phyloP scores from a whole-genome alignment of 1,140 invertebrate species.

The Sinonovacula constricta region DNA sequence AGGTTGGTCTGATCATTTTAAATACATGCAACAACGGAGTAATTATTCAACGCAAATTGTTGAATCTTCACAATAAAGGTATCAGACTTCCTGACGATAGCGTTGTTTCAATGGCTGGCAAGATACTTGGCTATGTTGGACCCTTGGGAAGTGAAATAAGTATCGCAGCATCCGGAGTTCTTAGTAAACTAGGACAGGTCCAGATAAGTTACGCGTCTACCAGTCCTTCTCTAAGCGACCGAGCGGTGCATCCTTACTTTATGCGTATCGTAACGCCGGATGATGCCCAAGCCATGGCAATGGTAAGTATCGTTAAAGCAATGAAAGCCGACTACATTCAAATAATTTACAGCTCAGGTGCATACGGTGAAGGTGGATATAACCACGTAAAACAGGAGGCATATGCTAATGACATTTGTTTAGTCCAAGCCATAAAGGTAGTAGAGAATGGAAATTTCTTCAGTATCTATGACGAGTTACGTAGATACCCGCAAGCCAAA shows the following conservation, averaged over 20 bases:
- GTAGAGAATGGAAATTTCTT: conserved; percentile 12
- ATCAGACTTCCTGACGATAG: not conserved
- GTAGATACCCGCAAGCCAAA: conserved; percentile 29
- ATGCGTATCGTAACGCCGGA: conserved; percentile 49
- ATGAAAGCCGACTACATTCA: conserved; percentile 21
- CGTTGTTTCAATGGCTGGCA: not conserved
- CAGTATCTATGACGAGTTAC: conserved; percentile 14
- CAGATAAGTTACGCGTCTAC: conserved; percentile 55
- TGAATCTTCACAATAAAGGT: conserved; percentile 14
- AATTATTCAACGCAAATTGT: conserved; percentile 21
- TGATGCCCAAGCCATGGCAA: conserved; percentile 48
- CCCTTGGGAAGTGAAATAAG: conserved; percentile 48
- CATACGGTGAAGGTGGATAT: conserved; percentile 45
- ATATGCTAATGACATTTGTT: conserved; percentile 21
- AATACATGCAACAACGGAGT: conserved; percentile 46
- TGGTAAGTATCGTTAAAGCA: conserved; percentile 49
- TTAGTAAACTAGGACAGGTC: conserved; percentile 32
- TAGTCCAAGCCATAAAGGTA: conserved; percentile 27
- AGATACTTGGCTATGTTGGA: conserved; percentile 48
- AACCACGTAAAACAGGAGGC: conserved; percentile 12
- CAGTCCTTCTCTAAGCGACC: conserved; percentile 47
- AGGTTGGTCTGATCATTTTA: conserved; percentile 26
- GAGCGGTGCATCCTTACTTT: conserved; percentile 50
- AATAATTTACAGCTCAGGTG: conserved; percentile 41
- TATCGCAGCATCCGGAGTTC: conserved; percentile 22